A percentile compares a stretch with the other conserved stretches of the same genome.
Conservation (phyloP, 1,140 invertebrate genomes). For the Hermetia illucens region DNA sequence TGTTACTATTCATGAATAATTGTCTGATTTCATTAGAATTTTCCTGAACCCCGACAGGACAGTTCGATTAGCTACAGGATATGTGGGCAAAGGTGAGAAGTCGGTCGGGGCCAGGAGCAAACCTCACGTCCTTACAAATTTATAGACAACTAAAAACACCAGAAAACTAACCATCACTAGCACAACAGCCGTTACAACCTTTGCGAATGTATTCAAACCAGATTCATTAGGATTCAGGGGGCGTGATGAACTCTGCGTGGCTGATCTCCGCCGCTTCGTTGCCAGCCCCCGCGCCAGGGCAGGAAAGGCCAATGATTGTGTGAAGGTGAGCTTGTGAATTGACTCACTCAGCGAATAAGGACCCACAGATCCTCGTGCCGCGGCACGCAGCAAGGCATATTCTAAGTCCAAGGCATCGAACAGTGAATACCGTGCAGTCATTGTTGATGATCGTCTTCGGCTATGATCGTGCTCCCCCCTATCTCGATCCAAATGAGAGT, state of each 20-base stretch:
- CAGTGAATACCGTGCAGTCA: conserved; percentile 45
- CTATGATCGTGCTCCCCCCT: conserved; percentile 17
- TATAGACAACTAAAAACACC: conserved; percentile 60
- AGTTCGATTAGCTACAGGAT: background rate
- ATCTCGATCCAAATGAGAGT: conserved; percentile 24
- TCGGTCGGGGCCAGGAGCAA: conserved; percentile 49
- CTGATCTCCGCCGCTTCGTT: conserved; percentile 43
- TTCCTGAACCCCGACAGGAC: conserved; percentile 4
- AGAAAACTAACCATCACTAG: conserved; percentile 54
- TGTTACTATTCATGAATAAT: too few species aligned
- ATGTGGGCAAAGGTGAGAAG: background rate
- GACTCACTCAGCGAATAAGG: conserved; percentile 57
- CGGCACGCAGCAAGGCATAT: conserved; percentile 49
- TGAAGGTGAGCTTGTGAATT: conserved; percentile 59
- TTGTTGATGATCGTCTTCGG: conserved; percentile 34
- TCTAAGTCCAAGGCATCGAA: conserved; percentile 57
- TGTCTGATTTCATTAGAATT: background rate
- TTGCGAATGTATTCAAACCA: conserved; percentile 52
- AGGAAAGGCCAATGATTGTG: conserved; percentile 57
- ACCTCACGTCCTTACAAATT: conserved; percentile 60
- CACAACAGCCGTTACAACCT: conserved; percentile 53
- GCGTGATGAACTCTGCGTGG: conserved; percentile 34
- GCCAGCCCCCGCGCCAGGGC: conserved; percentile 52
- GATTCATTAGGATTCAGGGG: conserved; percentile 43
- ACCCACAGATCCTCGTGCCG: conserved; percentile 52